Base-by-base conservation (phyloP, 2,888 invertebrate genomes). In the Pachymerium ferrugineum region DNA sequence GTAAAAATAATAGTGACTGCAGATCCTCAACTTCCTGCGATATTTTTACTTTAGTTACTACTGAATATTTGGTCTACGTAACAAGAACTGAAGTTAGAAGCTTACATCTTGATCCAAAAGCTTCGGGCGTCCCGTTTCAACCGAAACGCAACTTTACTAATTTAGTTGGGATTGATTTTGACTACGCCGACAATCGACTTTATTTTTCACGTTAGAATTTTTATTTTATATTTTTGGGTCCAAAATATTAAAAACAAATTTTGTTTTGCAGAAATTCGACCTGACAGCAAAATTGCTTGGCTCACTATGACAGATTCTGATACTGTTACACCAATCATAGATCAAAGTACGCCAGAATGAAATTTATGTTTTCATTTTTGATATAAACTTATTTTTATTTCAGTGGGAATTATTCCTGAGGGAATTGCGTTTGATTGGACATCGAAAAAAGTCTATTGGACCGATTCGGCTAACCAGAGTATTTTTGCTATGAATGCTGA, bases 401-500 rank as follows among this genome's bases (percentile, higher is more conserved):
- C 22, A 54, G 70, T 19, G 80, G 91, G 92, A 25, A 93, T 94
- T 73, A 94, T 94, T 83, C 94, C 95, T 0, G 94, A 95, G 82
- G 94, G 95, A 3, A 91, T 96, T 76, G 93, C 95, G 0, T 95
- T 96, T 81, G 98, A 99, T 81, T 99, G 98, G 98, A 94, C 97
- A 0, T 94, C 94, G 78, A 92, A 93, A 81, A 97, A 97, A 82
- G 89, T 99, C 38, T 98, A 97, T 82, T 99, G 97, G 96, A 95
- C 97, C 0, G 98, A 98, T 80, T 94, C 94, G 30, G 91, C 92
- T 0, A 95, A 96, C 79, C 94, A 93, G 79, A 93, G 93, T 12
- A 95, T 97, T 74, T 96, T 95, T 80, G 92, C 96, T 0, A 94
- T 97, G 92, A 94, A 96, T 80, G 84, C 93, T 25, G 93, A 95